Base-by-base conservation (phyloP, 2,888 invertebrate species). In the Caenorhabditis auriculariae region DNA sequence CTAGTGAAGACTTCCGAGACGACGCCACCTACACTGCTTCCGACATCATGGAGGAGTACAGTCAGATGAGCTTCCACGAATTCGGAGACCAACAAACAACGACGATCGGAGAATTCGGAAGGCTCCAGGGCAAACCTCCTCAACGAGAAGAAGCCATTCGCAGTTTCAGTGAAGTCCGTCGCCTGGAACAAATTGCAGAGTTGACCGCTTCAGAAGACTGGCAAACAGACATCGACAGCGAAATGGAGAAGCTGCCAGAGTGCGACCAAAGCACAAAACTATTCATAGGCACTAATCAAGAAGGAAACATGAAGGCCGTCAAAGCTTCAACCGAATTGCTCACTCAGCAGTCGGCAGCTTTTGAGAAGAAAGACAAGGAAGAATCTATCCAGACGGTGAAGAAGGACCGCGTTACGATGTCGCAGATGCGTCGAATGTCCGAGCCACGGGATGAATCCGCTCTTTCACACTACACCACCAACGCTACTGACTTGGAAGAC, bases 241-340 rank as follows among this genome's bases (percentile, higher is more conserved):
- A 66, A 43, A 51, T 71, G 24, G 44, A 52, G 7, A 56, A 60
- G 35, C 35, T 64, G 26, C 61, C 60, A 7, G 64, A 66, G 43
- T 54, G 58, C 32, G 67, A 70, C 47, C 60, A 63, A 35, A 69
- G 65, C 41, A 56, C 39, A 0, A 60, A 57, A 12, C 27, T 69
- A 23, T 35, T 60, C 28, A 41, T 42, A 32, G 42, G 51, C 4
- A 55, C 57, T 23, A 28, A 43, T 4, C 46, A 55, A 28, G 43
- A 59, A 32, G 57, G 58, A 21, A 54, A 62, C 27, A 21, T 45
- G 12, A 52, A 46, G 9, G 47, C 51, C 44, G 35, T 63, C 15
- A 59, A 50, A 41, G 64, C 62, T 15, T 41, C 56, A 9, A 43
- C 49, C 0, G 57, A 65, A 17, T 48, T 35, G 5, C 15, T 51